Evolutionary conservation across 1,140 invertebrate genomes (phyloP), one percentile per base, ranked within the genome.

Genomic region (Magallana gigas): DNA sequence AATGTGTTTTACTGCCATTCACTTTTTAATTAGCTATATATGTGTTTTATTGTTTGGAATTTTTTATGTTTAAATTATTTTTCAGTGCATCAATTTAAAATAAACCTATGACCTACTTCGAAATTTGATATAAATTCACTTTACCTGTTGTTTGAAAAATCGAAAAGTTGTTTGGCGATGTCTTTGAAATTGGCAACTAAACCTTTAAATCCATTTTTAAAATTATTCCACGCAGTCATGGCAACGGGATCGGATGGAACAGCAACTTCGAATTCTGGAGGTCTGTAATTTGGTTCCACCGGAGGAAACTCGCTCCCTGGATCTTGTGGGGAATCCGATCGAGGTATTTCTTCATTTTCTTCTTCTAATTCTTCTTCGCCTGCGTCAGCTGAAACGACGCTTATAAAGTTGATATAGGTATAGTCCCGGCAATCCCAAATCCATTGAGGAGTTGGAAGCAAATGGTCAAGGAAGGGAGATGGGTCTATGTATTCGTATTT

Each of bases 401-500:
- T 57, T 5, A 57, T 8, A 11, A 83, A 83, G 18, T 57, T 23
- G 7, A 57, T 84, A 84, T 90, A 88, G 48, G 76, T 87, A 80
- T 88, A 89, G 57, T 91, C 89, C 23, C 89, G 90, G 80, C 90
- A 91, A 60, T 90, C 87, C 59, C 88, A 62, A 12, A 86, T 57
- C 90, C 90, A 91, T 48, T 85, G 58, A 23, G 90, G 90, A 36
- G 81, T 85, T 0, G 89, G 88, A 56, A 90, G 76, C 12, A 90
- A 12, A 68, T 81, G 62, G 18, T 91, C 90, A 5, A 90, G 64
- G 64, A 84, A 91, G 8, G 85, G 84, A 16, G 88, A 84, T 1
- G 90, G 90, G 56, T 91, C 90, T 14, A 90, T 60, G 29, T 91
- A 91, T 23, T 87, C 80, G 71, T 87, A 89, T 8, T 87, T 83